Base-by-base conservation (phyloP, 2,797 vertebrate genomes). In the Streptopelia turtur region DNA sequence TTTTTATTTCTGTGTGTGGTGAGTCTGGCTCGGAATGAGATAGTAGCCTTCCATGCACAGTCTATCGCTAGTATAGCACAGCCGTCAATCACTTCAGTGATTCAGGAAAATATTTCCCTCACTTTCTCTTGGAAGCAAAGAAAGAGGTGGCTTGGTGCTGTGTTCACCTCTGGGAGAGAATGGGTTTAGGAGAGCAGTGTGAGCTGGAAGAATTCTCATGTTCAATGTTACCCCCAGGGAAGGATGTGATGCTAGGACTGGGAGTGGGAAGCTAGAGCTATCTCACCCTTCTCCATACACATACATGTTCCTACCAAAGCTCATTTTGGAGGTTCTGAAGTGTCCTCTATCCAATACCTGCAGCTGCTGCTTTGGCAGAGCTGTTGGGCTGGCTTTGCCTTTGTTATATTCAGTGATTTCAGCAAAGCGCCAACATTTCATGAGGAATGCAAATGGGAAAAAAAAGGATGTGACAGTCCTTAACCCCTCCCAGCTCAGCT, bases 311-410 rank as follows among this genome's bases (percentile, higher is more conserved):
- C 56, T 41, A 74, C 17, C 25, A 63, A 49, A 90, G 59, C 81
- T 93, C 25, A 15, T 84, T 87, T 66, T 61, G 76, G 39, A 83
- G 83, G 93, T 83, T 95, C 80, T 87, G 59, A 76, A 37, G 81
- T 87, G 43, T 79, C 53, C 59, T 77, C 74, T 89, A 21, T 90
- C 80, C 93, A 87, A 22, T 74, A 94, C 81, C 93, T 92, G 77
- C 93, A 94, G 92, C 92, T 91, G 90, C 77, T 90, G 74, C 81
- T 92, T 79, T 95, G 95, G 86, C 90, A 93, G 79, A 49, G 60
- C 47, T 59, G 17, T 56, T 80, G 52, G 49, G 14, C 57, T 94
- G 87, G 30, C 61, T 94, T 86, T 90, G 90, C 69, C 72, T 94
- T 89, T 85, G 71, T 82, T 94, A 23, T 30, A 53, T 65, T 81